These are phyloP conservation scores for Chrysolina americana DNA, from an alignment of 2,888 invertebrate genomes.

Conservation along the genomic window DNA sequence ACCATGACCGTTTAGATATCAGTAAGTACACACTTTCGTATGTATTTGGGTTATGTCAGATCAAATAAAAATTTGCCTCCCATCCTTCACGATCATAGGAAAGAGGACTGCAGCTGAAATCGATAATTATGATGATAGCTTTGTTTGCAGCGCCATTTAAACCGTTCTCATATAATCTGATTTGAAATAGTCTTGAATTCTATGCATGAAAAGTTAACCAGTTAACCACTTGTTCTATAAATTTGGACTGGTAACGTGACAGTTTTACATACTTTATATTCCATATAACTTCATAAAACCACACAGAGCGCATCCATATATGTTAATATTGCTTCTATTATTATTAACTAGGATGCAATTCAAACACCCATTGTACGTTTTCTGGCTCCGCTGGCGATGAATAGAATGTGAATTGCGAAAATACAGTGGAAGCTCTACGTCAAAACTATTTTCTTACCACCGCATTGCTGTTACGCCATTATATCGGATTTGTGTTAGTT, in stretches of 20 bases:
- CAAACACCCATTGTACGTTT: slow-evolving; percentile 40
- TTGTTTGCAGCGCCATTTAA: slow-evolving; percentile 55
- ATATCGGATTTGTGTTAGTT: slow-evolving; percentile 36
- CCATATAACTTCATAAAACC: slow-evolving; percentile 59
- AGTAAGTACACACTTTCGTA: too few species aligned
- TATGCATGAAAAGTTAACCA: slow-evolving; percentile 65
- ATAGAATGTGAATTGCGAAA: slow-evolving; percentile 40
- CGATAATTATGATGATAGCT: slow-evolving; percentile 28
- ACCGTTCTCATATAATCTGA: slow-evolving; percentile 66
- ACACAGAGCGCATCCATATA: slow-evolving; percentile 47
- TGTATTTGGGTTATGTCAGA: too few species aligned
- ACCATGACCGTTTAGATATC: too few species aligned
- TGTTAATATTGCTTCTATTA: slow-evolving; percentile 51
- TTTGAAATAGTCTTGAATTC: slow-evolving; percentile 61
- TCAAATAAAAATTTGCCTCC: too few species aligned
- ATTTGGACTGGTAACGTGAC: slow-evolving; percentile 67
- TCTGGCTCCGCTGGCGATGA: slow-evolving; percentile 37
- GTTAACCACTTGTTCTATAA: slow-evolving; percentile 68
- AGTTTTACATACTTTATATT: slow-evolving; percentile 67
- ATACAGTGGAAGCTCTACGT: slow-evolving; percentile 8
- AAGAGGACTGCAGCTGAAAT: neutral
- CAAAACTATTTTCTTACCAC: slow-evolving; percentile 24
- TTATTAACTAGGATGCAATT: slow-evolving; percentile 52
- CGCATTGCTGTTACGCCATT: slow-evolving; percentile 25
- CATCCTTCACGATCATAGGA: neutral